phyloP scores from a whole-genome alignment of 2,113 vertebrate species.

The Heterotis niloticus region DNA sequence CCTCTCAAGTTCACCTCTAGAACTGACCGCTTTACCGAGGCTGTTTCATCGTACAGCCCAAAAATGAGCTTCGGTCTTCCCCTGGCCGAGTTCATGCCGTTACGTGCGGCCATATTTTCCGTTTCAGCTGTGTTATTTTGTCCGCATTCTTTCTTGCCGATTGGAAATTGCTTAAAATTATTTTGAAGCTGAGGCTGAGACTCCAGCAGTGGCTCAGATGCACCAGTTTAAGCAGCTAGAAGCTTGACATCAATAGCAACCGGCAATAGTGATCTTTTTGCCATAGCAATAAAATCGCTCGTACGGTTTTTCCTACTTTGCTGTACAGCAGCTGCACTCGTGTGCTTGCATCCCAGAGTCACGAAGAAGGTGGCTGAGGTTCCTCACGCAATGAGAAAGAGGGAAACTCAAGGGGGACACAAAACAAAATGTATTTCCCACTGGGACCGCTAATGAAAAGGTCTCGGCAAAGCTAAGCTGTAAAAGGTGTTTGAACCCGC shows the following conservation, averaged over 20 bases:
- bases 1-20: not conserved
- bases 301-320: not conserved
- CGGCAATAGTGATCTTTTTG: not conserved
- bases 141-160: not conserved
- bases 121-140: not conserved
- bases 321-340: not conserved
- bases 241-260: not conserved
- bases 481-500: no score
- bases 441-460: not conserved
- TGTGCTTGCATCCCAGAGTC: not conserved
- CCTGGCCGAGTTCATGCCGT: not conserved
- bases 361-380: not conserved
- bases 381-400: no score
- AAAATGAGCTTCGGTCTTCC: not conserved
- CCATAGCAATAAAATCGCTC: slow-evolving; percentile 15
- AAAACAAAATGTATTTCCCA: no score
- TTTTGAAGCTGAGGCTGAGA: no score
- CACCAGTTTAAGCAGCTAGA: no score
- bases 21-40: not conserved
- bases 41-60: not conserved
- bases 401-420: no score
- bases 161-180: not conserved
- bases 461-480: slow-evolving; percentile 34
- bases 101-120: no score
- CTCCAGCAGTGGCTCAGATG: no score